Percentiles rank a stretch among this genome's conserved stretches.
Conservation (phyloP, 2,888 invertebrate species). For the Capitulum mitella region DNA sequence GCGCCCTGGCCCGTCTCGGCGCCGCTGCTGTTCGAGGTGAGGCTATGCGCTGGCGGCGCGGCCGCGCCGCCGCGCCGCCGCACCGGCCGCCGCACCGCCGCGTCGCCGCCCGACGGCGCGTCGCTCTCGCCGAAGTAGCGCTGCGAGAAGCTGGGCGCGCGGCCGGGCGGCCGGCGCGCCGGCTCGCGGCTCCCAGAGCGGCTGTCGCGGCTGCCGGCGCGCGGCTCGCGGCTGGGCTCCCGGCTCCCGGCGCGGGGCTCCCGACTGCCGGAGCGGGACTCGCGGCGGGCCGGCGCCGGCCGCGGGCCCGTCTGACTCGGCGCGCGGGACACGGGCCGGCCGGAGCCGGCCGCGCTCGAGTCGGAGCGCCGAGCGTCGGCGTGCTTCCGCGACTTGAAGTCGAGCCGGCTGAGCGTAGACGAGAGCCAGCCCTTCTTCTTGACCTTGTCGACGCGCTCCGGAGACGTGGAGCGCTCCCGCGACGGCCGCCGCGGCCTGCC, state of each 20-base stretch:
- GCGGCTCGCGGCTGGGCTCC: neutral
- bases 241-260: conserved; percentile 7
- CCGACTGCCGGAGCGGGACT: neutral
- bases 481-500: neutral
- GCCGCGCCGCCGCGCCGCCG: neutral
- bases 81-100: neutral
- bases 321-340: neutral
- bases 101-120: conserved; percentile 1
- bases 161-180: conserved; percentile 25
- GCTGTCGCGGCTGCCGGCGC: neutral
- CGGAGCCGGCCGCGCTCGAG: neutral
- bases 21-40: conserved; percentile 31
- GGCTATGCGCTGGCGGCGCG: neutral
- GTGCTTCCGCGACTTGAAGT: conserved; percentile 26
- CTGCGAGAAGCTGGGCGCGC: conserved; percentile 32
- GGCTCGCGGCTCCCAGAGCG: neutral
- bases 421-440: conserved; percentile 32
- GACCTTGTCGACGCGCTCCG: conserved; percentile 19
- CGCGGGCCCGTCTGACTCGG: neutral
- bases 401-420: conserved; percentile 31
- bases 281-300: neutral
- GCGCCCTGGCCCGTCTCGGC: conserved; percentile 30
- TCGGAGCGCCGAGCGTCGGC: neutral
- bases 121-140: conserved; percentile 36
- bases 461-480: conserved; percentile 11